A percentile compares a stretch with the other conserved stretches of the same genome.
These are phyloP conservation scores for Poecilia picta DNA, from an alignment of 2,797 vertebrate species.

Conservation along the genomic window DNA sequence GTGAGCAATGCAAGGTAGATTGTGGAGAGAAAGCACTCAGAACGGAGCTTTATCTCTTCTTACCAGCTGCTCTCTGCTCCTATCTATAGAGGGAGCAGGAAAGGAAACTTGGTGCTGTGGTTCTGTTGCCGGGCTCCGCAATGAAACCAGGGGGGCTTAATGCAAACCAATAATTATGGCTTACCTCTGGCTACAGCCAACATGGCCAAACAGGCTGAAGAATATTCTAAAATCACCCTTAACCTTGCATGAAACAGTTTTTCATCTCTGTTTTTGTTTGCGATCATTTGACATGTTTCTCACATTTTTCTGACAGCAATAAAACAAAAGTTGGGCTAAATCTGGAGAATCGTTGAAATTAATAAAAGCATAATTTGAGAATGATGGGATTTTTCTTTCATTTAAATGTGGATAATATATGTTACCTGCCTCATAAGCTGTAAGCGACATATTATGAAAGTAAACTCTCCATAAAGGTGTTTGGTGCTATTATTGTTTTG, in stretches of 20 bases:
- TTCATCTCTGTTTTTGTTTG: neutral
- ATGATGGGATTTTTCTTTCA: neutral
- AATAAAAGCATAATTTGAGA: neutral
- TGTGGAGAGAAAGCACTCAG: slow-evolving; percentile 73
- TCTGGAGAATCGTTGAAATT: neutral
- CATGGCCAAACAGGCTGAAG: slow-evolving; percentile 30
- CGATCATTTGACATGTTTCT: neutral
- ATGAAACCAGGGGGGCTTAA: slow-evolving; percentile 50
- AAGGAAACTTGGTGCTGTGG: slow-evolving; percentile 71
- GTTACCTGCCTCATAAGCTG: slow-evolving; percentile 29
- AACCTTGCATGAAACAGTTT: neutral
- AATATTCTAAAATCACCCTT: slow-evolving; percentile 36
- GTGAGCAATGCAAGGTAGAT: slow-evolving; percentile 76
- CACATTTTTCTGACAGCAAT: neutral
- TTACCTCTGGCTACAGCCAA: slow-evolving; percentile 52
- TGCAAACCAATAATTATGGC: slow-evolving; percentile 61
- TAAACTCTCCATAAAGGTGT: neutral
- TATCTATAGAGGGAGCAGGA: slow-evolving; percentile 77
- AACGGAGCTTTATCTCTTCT: slow-evolving; percentile 84
- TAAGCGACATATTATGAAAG: neutral
- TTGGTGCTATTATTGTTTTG: neutral
- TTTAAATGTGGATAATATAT: neutral
- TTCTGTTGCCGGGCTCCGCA: slow-evolving; percentile 39
- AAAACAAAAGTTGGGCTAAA: neutral
- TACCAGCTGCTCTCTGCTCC: slow-evolving; percentile 85